A percentile compares a stretch with the other conserved stretches of the same genome.
Evolutionary conservation across 2,797 vertebrate genomes (phyloP).

Genomic region (Buphagus erythrorhynchus): DNA sequence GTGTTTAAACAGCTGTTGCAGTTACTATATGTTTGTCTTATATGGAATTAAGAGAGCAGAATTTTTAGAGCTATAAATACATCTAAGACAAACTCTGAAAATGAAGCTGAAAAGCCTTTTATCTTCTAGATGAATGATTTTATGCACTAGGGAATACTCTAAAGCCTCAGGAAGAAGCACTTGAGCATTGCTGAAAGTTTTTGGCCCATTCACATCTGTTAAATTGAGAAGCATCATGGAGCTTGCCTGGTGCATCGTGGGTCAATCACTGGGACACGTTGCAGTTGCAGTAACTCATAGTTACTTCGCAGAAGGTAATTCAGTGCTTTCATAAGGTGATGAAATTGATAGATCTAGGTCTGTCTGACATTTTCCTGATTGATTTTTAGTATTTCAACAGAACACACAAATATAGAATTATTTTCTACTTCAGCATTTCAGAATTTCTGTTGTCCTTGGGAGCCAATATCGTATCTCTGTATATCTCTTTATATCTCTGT

Average conservation of each 20-base stretch:
- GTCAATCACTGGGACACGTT: rapidly evolving
- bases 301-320: background rate
- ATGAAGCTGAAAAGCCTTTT: background rate
- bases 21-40: background rate
- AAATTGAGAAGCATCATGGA: background rate
- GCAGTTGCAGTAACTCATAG: rapidly evolving
- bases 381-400: background rate
- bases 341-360: background rate
- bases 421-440: background rate
- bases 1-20: background rate
- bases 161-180: background rate
- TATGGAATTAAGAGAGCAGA: background rate
- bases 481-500: background rate
- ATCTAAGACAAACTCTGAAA: background rate
- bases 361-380: background rate
- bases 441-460: background rate
- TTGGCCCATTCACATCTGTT: rapidly evolving
- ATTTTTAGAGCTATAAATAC: background rate
- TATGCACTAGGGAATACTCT: background rate
- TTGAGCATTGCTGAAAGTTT: background rate
- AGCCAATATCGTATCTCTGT: background rate
- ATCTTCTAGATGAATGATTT: background rate
- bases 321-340: background rate
- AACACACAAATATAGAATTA: background rate
- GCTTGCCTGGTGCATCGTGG: rapidly evolving